Base-by-base conservation (phyloP, 2,797 vertebrate genomes). In the Ctenosaura bakeri region DNA sequence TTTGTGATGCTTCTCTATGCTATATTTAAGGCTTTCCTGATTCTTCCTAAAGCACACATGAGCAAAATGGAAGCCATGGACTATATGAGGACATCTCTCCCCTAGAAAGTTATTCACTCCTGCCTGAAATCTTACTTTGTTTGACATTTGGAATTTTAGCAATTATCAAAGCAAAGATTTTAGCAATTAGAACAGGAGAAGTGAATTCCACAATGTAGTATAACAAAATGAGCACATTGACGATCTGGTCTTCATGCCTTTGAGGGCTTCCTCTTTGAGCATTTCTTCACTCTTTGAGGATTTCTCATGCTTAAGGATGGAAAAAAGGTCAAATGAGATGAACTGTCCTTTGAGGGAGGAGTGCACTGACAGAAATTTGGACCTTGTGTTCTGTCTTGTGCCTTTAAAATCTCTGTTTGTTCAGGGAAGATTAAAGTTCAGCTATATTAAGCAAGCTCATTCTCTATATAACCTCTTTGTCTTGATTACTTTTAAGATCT, bases 401-500 rank as follows among this genome's bases (percentile, higher is more conserved):
- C 22, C 0, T 24, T 84, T 42, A 20, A 88, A 83, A 91, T 8
- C 1, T 29, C 4, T 79, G 16, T 18, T 88, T 92, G 29, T 52
- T 69, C 59, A n/a, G 92, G 59, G 12, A 20, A 91, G 50, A 29
- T 93, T 62, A 94, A 93, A 85, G 62, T 82, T 5, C 24, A 79
- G 0, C 83, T 91, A 50, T 20, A 82, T 35, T 32, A 42, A 92
- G 38, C 3, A 35, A 90, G 29, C 29, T 7, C 22, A 20, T 66
- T 84, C 86, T 88, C 79, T 69, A 14, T 20, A 4, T 29, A 69
- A 62, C 35, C 1, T 91, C 52, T 88, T 92, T 88, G 35, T 76
- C 71, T 94, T 94, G 4, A 52, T 92, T 92, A 87, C 1, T 52
- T 69, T 90, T 85, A 54, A 73, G 52, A 92, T 85, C 85, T 93